phyloP scores from a whole-genome alignment of 2,888 invertebrate genomes.

The Tenthredo mesomela region DNA sequence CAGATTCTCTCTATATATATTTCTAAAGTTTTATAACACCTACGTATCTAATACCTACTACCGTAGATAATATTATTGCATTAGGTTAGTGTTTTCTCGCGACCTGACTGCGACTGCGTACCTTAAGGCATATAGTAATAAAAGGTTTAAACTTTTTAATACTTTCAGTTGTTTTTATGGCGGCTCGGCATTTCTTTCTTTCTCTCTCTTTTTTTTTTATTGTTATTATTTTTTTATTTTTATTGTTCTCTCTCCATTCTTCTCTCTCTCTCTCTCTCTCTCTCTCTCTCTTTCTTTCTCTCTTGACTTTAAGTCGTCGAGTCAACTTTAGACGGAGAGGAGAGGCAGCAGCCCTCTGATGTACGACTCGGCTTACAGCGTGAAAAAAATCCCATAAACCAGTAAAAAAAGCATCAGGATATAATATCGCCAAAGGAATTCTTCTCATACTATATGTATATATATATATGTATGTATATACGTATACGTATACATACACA shows the following conservation, averaged over 20 bases:
- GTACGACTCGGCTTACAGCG: constrained; percentile 74
- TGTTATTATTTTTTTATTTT: constrained; percentile 42
- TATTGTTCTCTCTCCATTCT: constrained; percentile 50
- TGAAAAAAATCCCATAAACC: constrained; percentile 78
- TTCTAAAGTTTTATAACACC: background rate
- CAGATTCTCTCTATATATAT: background rate
- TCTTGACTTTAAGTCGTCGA: background rate
- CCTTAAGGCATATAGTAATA: constrained; percentile 61
- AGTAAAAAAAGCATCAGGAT: constrained; percentile 75
- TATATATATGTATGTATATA: background rate
- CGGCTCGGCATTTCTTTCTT: constrained; percentile 70
- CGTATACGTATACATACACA: background rate
- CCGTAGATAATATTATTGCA: background rate
- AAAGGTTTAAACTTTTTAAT: constrained; percentile 77
- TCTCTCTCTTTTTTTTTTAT: constrained; percentile 58
- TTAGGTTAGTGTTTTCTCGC: background rate
- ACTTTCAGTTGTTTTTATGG: constrained; percentile 77
- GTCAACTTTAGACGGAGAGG: constrained; percentile 55
- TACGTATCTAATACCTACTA: background rate
- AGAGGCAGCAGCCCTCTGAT: constrained; percentile 71
- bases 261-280: background rate
- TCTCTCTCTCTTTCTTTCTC: background rate
- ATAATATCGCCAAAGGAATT: constrained; percentile 75
- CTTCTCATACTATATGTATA: constrained; percentile 46
- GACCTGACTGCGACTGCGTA: constrained; percentile 39